phyloP scores from a whole-genome alignment of 2,888 invertebrate genomes.

The Nysson spinosus region DNA sequence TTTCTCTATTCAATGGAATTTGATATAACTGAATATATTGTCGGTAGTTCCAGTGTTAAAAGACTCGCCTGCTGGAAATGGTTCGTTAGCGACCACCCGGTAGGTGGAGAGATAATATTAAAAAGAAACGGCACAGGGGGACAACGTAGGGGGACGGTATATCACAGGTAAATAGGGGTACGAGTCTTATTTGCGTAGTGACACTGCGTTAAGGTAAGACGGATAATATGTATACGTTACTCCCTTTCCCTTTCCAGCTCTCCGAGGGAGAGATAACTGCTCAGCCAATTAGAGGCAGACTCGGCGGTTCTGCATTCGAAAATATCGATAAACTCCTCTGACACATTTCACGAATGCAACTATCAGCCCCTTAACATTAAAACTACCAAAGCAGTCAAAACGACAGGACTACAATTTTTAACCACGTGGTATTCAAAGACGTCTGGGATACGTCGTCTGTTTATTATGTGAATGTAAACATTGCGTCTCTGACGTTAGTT shows the following conservation, averaged over 20 bases:
- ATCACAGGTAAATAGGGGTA: constrained; percentile 40
- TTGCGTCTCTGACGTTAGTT: too few species aligned
- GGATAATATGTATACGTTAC: constrained; percentile 33
- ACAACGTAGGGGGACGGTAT: constrained; percentile 23
- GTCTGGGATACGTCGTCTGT: too few species aligned
- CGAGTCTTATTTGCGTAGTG: constrained; percentile 26
- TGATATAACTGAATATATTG: too few species aligned
- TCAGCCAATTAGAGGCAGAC: constrained; percentile 43
- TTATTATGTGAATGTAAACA: too few species aligned
- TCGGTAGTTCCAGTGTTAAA: too few species aligned
- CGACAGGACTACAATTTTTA: too few species aligned
- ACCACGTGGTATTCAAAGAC: too few species aligned
- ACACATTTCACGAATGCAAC: constrained; percentile 1
- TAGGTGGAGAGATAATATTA: neutral
- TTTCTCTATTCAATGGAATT: too few species aligned
- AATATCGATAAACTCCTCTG: constrained; percentile 45
- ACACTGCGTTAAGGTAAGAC: constrained; percentile 37
- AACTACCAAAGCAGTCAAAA: too few species aligned
- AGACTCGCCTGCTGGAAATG: too few species aligned
- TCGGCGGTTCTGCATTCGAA: constrained; percentile 34
- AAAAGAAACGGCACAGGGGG: neutral
- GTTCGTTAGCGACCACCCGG: too few species aligned
- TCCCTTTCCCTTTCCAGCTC: constrained; percentile 19
- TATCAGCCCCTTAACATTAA: constrained; percentile 29
- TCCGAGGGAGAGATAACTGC: constrained; percentile 28